These are phyloP conservation scores for Menidia menidia DNA, from an alignment of 2,797 vertebrate species.

Conservation along the genomic window DNA sequence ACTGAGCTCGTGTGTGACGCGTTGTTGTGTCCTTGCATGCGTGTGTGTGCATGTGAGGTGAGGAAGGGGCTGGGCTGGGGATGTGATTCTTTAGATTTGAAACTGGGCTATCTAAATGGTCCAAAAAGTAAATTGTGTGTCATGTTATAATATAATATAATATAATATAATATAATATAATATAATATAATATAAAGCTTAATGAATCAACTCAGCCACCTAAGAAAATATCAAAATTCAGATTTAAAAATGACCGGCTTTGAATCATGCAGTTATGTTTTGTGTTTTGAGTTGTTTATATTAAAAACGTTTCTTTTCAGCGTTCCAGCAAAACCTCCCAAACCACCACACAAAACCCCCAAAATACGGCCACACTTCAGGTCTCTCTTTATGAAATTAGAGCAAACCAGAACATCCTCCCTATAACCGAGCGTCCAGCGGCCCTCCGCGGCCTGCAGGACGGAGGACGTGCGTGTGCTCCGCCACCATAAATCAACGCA, in stretches of 20 bases:
- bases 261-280: not conserved
- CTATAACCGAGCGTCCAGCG: conserved; percentile 35
- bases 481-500: conserved; percentile 78
- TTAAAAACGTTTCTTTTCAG: too few relatives aligned
- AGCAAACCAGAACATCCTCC: too few relatives aligned
- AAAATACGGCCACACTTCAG: not conserved
- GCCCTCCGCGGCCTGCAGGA: conserved; percentile 57
- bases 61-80: too few relatives aligned
- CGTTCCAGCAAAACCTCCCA: too few relatives aligned
- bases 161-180: conserved; percentile 44
- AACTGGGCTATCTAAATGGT: not conserved
- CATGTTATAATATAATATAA: conserved; percentile 36
- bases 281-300: not conserved
- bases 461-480: conserved; percentile 66
- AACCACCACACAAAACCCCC: too few relatives aligned
- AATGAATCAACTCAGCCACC: too few relatives aligned
- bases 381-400: not conserved
- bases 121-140: conserved; percentile 11
- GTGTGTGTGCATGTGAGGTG: too few relatives aligned
- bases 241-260: too few relatives aligned
- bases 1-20: conserved; percentile 2
- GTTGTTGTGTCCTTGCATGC: not conserved
- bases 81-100: not conserved
- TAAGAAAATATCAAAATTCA: too few relatives aligned
- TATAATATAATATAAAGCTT: conserved; percentile 30